Percentiles rank a stretch among this genome's conserved stretches.
These are phyloP conservation scores for Heterodera schachtii DNA, from an alignment of 1,140 invertebrate genomes.

Conservation along the genomic window DNA sequence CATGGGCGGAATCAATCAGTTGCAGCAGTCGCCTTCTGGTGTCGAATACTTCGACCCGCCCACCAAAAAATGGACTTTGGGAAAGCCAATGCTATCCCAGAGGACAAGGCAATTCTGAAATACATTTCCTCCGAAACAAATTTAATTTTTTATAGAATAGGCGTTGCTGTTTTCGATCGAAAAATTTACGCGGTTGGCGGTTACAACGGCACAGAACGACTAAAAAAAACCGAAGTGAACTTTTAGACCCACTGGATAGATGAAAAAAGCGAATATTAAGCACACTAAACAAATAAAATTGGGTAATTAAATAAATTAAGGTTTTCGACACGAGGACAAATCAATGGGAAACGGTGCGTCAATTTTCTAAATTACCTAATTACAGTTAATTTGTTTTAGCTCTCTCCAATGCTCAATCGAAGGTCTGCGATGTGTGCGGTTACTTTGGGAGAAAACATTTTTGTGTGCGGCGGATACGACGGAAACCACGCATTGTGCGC, in stretches of 20 bases:
- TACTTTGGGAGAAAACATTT: conserved; percentile 41
- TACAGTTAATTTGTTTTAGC: conserved; percentile 3
- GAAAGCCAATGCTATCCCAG: conserved; percentile 82
- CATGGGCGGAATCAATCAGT: conserved; percentile 75
- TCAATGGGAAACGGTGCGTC: conserved; percentile 77
- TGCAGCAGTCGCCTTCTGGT: conserved; percentile 24
- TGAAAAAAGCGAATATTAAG: no score
- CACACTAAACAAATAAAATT: no score
- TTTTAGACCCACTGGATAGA: no score
- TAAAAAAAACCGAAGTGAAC: conserved; percentile 77
- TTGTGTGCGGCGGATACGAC: conserved; percentile 64
- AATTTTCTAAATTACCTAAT: conserved; percentile 2
- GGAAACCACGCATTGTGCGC: conserved; percentile 66
- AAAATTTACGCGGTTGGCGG: conserved; percentile 71
- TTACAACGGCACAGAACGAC: conserved; percentile 80
- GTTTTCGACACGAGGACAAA: conserved; percentile 78
- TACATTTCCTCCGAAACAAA: neutral
- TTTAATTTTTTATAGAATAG: conserved; percentile 72
- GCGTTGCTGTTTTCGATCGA: conserved; percentile 79
- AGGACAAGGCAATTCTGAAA: conserved; percentile 61
- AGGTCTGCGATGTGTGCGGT: conserved; percentile 48
- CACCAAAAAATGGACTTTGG: conserved; percentile 75
- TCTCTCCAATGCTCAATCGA: conserved; percentile 31
- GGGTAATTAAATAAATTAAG: conserved; percentile 39
- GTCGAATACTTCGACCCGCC: conserved; percentile 84